These are phyloP conservation scores for Macrotrachela quadricornifera DNA, from an alignment of 1,140 invertebrate species.

Conservation along the genomic window DNA sequence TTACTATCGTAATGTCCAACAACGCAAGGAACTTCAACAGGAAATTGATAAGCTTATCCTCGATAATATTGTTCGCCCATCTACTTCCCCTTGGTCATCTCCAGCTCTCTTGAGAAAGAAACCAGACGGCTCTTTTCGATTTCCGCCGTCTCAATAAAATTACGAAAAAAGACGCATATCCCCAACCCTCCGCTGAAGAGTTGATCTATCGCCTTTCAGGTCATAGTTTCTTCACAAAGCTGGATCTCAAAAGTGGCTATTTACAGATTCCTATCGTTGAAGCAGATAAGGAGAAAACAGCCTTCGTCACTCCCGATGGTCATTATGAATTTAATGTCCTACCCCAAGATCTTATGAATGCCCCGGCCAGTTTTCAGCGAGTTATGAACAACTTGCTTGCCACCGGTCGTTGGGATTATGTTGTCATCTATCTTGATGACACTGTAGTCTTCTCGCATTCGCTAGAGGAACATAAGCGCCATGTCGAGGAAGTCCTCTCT, in stretches of 20 bases:
- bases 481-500: not conserved
- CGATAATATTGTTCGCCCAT: slow-evolving; percentile 1
- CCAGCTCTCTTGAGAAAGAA: too few species aligned
- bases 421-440: slow-evolving; percentile 4
- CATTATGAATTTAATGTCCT: slow-evolving; percentile 9
- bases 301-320: slow-evolving; percentile 14
- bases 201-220: not conserved
- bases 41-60: too few species aligned
- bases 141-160: too few species aligned
- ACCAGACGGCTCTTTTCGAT: too few species aligned
- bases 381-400: slow-evolving; percentile 15
- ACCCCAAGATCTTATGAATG: slow-evolving; percentile 11
- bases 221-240: not conserved
- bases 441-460: not conserved
- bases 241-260: slow-evolving; percentile 6
- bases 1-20: too few species aligned
- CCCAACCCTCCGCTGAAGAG: not conserved
- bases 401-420: slow-evolving; percentile 11
- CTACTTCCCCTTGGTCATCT: not conserved
- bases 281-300: slow-evolving; percentile 7
- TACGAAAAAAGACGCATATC: too few species aligned
- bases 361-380: slow-evolving; percentile 10
- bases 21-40: too few species aligned
- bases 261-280: not conserved
- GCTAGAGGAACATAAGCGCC: not conserved